Percentiles rank a stretch among this genome's conserved stretches.
Evolutionary conservation across 2,113 vertebrate genomes (phyloP).

Genomic region (Mustela nigripes): DNA sequence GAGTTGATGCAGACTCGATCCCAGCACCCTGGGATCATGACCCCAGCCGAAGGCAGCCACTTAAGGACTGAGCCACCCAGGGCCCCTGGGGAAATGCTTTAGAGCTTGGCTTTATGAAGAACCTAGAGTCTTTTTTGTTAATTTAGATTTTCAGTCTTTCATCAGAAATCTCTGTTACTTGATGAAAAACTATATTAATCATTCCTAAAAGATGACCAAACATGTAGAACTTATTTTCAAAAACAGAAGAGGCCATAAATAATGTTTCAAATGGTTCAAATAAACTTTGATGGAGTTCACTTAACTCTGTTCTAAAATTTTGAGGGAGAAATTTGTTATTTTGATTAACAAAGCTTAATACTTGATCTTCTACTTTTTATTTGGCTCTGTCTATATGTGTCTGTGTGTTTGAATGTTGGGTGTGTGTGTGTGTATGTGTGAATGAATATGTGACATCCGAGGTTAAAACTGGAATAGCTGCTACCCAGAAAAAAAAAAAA

Average conservation of each 20-base stretch:
- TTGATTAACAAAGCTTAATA: neutral
- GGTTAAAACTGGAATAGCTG: neutral
- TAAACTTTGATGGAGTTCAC: neutral
- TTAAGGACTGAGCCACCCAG: too few species aligned
- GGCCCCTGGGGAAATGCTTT: neutral
- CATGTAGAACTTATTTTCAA: neutral
- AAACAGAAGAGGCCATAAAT: neutral
- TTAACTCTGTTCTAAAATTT: neutral
- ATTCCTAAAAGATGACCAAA: neutral
- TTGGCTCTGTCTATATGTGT: neutral
- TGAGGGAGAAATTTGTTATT: neutral
- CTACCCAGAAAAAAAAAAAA: neutral
- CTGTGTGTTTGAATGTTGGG: neutral
- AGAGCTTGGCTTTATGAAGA: neutral
- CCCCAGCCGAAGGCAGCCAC: too few species aligned
- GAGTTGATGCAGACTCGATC: too few species aligned
- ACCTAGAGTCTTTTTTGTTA: neutral
- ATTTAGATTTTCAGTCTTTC: neutral
- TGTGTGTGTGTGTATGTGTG: neutral
- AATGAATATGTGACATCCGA: neutral
- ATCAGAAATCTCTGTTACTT: conserved; percentile 1
- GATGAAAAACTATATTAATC: neutral
- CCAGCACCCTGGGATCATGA: too few species aligned
- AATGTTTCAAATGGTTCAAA: neutral
- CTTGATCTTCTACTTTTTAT: neutral